Conservation (phyloP, 2,113 vertebrate species). For the Antennarius striatus region DNA sequence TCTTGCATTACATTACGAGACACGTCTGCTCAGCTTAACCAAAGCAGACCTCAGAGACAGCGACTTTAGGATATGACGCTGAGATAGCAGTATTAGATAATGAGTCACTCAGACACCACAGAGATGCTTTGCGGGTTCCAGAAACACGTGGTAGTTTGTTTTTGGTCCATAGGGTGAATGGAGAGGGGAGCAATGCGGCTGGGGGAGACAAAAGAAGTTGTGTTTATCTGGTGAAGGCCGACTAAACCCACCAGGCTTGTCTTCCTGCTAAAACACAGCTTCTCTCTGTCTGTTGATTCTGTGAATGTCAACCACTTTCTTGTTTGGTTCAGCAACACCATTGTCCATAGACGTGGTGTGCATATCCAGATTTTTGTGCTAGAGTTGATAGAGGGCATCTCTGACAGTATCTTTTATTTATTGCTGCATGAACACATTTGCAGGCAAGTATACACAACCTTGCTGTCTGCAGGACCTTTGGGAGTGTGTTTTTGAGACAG, state of each 20-base stretch:
- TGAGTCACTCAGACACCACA: too few species aligned
- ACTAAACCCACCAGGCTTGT: constrained; percentile 9
- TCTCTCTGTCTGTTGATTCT: constrained; percentile 34
- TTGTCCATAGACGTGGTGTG: constrained; percentile 37
- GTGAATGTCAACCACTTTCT: constrained; percentile 14
- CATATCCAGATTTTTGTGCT: constrained; percentile 5
- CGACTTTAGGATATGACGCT: too few species aligned
- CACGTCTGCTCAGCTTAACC: too few species aligned
- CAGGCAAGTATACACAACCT: not conserved
- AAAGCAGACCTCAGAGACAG: too few species aligned
- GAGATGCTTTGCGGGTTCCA: constrained; percentile 8
- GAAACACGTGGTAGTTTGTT: constrained; percentile 19
- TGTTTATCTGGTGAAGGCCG: constrained; percentile 26
- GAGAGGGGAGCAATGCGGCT: not conserved
- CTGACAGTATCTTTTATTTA: not conserved
- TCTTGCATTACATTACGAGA: too few species aligned
- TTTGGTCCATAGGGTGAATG: constrained; percentile 10
- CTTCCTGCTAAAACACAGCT: constrained; percentile 31
- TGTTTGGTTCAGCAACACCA: constrained; percentile 28
- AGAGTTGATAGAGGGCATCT: not conserved
- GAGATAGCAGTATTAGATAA: too few species aligned
- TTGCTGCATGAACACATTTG: not conserved
- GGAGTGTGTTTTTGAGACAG: constrained; percentile 29
- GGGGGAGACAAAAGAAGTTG: constrained; percentile 41
- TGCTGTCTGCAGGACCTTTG: constrained; percentile 11